Conservation (phyloP, 1,140 invertebrate species). For the Sarcophaga bullata region DNA sequence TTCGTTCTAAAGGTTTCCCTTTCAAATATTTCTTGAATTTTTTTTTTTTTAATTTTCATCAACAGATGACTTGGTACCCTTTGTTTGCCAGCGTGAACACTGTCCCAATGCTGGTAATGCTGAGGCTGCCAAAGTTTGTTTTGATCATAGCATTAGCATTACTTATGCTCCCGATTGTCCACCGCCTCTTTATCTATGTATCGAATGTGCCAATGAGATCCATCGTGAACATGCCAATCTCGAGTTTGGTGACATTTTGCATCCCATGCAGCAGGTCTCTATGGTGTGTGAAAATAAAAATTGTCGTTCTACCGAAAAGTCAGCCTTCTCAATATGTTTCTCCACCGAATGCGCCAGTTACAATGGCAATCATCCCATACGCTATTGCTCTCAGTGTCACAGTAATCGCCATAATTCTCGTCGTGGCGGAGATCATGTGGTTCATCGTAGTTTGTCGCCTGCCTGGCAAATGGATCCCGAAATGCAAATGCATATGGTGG, state of each 20-base stretch:
- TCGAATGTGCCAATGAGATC: slow-evolving; percentile 95
- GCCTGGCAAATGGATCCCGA: slow-evolving; percentile 90
- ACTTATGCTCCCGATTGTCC: slow-evolving; percentile 85
- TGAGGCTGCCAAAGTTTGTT: slow-evolving; percentile 91
- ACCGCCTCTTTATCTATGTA: slow-evolving; percentile 94
- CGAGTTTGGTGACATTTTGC: slow-evolving; percentile 89
- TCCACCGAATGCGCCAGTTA: slow-evolving; percentile 95
- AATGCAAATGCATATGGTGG: slow-evolving; percentile 92
- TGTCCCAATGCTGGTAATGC: slow-evolving; percentile 85
- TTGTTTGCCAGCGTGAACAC: slow-evolving; percentile 85
- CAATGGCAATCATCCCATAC: slow-evolving; percentile 94
- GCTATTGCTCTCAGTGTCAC: slow-evolving; percentile 92
- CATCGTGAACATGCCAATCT: slow-evolving; percentile 84
- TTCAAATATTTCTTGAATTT: background rate
- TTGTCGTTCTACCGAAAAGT: slow-evolving; percentile 90
- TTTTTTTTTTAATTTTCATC: background rate
- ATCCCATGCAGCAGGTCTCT: slow-evolving; percentile 94
- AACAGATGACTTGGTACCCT: slow-evolving; percentile 77
- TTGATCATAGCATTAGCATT: slow-evolving; percentile 86
- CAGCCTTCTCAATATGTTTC: slow-evolving; percentile 96
- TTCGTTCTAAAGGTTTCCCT: background rate
- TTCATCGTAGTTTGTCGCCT: slow-evolving; percentile 84
- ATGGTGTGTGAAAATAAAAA: slow-evolving; percentile 98
- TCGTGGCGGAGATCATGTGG: slow-evolving; percentile 87
- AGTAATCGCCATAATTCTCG: slow-evolving; percentile 88